phyloP scores from a whole-genome alignment of 2,113 vertebrate species.

The Zosterops borbonicus region DNA sequence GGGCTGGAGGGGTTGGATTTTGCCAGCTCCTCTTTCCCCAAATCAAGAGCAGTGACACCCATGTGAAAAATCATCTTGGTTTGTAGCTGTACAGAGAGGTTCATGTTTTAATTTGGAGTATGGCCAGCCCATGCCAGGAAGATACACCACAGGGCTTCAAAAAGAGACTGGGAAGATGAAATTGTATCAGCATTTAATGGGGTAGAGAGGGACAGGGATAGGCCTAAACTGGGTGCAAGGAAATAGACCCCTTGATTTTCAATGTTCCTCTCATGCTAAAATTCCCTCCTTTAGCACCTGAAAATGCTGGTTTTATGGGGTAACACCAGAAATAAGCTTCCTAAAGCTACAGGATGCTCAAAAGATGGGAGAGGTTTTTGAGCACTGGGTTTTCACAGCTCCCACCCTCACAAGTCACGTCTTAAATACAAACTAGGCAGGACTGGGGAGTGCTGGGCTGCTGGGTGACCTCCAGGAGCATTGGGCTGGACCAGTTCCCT shows the following conservation, averaged over 20 bases:
- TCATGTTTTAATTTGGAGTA: not conserved
- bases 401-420: not conserved
- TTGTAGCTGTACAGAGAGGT: not conserved
- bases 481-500: not conserved
- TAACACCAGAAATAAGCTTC: not conserved
- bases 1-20: not conserved
- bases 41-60: not conserved
- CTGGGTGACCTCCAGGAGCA: not conserved
- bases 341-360: not conserved
- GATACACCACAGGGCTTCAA: not conserved
- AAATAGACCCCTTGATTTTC: not conserved
- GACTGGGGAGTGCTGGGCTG: not conserved
- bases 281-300: not conserved
- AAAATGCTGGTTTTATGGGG: not conserved
- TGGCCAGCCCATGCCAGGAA: not conserved
- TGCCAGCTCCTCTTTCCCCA: not conserved
- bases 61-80: not conserved
- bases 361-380: not conserved
- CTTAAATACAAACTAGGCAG: not conserved
- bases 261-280: rapidly evolving
- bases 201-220: not conserved
- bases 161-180: not conserved
- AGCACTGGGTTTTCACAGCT: not conserved
- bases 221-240: not conserved
- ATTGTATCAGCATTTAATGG: not conserved